Percentiles rank a stretch among this genome's conserved stretches.
phyloP scores from a whole-genome alignment of 2,797 vertebrate genomes.

The Paratrypauchen microcephalus region DNA sequence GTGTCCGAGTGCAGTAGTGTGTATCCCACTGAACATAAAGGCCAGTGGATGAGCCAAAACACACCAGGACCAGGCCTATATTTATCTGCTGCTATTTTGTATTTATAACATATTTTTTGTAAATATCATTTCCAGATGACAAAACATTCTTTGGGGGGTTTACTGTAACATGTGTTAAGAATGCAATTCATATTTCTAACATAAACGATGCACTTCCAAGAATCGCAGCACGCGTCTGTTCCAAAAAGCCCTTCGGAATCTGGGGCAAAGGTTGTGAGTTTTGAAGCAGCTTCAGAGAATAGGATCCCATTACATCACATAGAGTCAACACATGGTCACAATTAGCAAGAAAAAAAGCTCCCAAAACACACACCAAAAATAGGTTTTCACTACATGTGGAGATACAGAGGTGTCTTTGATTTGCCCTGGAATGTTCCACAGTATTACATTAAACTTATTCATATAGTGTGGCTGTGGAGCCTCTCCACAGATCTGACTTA shows the following conservation, averaged over 20 bases:
- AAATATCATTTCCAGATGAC: not conserved
- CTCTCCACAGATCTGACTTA: no score
- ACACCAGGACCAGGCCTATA: no score
- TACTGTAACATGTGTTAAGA: not conserved
- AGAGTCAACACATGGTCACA: conserved; percentile 32
- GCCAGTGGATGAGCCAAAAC: no score
- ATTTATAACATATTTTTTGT: not conserved
- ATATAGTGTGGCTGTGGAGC: no score
- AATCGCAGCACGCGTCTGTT: conserved; percentile 18
- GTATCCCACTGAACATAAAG: no score
- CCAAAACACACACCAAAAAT: not conserved
- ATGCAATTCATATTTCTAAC: not conserved
- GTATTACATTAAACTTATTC: no score
- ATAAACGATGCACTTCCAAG: conserved; percentile 22
- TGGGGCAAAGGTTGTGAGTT: conserved; percentile 9
- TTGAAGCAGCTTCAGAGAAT: conserved; percentile 28
- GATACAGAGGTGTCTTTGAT: no score
- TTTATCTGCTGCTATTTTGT: not conserved
- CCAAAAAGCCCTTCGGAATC: conserved; percentile 15
- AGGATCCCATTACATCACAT: conserved; percentile 12
- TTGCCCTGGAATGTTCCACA: no score
- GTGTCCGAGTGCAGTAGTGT: no score
- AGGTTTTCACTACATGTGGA: not conserved
- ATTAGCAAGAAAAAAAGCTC: conserved; percentile 5
- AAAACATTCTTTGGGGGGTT: not conserved